A percentile compares a stretch with the other conserved stretches of the same genome.
Conservation (phyloP, 2,888 invertebrate species). For the Notodonta ziczac region DNA sequence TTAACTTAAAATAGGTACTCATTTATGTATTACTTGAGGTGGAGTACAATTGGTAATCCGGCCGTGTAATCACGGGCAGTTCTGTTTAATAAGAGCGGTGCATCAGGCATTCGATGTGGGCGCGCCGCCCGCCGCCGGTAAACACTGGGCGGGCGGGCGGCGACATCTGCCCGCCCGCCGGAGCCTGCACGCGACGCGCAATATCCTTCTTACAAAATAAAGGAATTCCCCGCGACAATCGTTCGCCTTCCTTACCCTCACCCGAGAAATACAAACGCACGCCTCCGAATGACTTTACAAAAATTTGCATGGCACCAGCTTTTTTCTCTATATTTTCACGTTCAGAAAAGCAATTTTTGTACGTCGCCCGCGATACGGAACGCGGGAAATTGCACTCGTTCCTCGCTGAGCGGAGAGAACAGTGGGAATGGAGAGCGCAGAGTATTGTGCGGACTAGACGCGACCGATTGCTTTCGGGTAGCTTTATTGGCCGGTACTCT, state of each 20-base stretch:
- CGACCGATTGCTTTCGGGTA: conserved; percentile 71
- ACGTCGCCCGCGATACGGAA: conserved; percentile 76
- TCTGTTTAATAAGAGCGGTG: conserved; percentile 63
- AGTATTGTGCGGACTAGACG: conserved; percentile 66
- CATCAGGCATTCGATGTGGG: conserved; percentile 62
- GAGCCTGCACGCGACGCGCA: conserved; percentile 80
- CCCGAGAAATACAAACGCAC: conserved; percentile 83
- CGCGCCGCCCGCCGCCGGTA: conserved; percentile 62
- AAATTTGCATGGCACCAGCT: conserved; percentile 78
- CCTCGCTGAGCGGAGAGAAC: conserved; percentile 66
- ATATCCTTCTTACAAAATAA: conserved; percentile 83
- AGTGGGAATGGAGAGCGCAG: conserved; percentile 69
- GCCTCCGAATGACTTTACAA: conserved; percentile 83
- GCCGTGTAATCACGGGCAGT: conserved; percentile 37
- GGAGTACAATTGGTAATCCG: conserved; percentile 22
- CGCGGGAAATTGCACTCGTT: conserved; percentile 82
- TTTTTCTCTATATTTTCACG: conserved; percentile 77
- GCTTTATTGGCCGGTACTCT: conserved; percentile 66
- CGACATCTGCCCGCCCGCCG: conserved; percentile 61
- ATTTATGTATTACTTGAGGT: conserved; percentile 7
- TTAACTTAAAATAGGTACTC: neutral
- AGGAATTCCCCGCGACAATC: conserved; percentile 81
- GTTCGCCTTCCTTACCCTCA: conserved; percentile 77
- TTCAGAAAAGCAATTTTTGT: conserved; percentile 84
- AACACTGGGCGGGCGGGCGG: conserved; percentile 66